Percentiles rank a stretch among this genome's conserved stretches.
phyloP scores from a whole-genome alignment of 2,113 vertebrate species.

The Nematolebias whitei region DNA sequence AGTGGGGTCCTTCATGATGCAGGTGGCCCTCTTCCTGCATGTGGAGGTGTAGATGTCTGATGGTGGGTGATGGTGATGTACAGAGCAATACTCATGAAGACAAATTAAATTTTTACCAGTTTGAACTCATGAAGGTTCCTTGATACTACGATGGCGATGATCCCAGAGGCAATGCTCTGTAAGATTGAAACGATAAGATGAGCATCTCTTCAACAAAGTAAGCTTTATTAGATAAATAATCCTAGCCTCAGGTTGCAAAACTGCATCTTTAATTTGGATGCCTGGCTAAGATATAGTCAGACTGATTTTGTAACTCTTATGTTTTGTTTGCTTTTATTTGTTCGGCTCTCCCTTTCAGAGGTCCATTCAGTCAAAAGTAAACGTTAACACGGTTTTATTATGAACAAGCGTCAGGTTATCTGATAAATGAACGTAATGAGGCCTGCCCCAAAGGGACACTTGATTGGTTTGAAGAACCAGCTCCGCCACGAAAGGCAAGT shows the following conservation, averaged over 20 bases:
- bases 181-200: slow-evolving; percentile 45
- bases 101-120: slow-evolving; percentile 70
- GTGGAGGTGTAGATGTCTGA: too few relatives aligned
- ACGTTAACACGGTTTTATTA: slow-evolving; percentile 19
- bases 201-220: slow-evolving; percentile 14
- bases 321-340: not conserved
- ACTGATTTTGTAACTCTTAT: slow-evolving; percentile 9
- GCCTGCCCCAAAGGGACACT: slow-evolving; percentile 35
- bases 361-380: slow-evolving; percentile 25
- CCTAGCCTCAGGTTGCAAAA: slow-evolving; percentile 3
- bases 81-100: not conserved
- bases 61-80: too few relatives aligned
- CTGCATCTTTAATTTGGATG: not conserved
- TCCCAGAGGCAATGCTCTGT: slow-evolving; percentile 88
- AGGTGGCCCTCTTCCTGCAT: too few relatives aligned
- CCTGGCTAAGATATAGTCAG: not conserved
- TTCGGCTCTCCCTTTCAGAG: not conserved
- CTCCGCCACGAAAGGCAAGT: slow-evolving; percentile 41
- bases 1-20: too few relatives aligned
- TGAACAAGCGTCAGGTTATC: slow-evolving; percentile 27
- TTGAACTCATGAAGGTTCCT: slow-evolving; percentile 79
- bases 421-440: slow-evolving; percentile 31
- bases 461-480: slow-evolving; percentile 42
- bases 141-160: slow-evolving; percentile 88
- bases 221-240: slow-evolving; percentile 16